phyloP scores from a whole-genome alignment of 2,797 vertebrate species.

The Acrossocheilus fasciatus region DNA sequence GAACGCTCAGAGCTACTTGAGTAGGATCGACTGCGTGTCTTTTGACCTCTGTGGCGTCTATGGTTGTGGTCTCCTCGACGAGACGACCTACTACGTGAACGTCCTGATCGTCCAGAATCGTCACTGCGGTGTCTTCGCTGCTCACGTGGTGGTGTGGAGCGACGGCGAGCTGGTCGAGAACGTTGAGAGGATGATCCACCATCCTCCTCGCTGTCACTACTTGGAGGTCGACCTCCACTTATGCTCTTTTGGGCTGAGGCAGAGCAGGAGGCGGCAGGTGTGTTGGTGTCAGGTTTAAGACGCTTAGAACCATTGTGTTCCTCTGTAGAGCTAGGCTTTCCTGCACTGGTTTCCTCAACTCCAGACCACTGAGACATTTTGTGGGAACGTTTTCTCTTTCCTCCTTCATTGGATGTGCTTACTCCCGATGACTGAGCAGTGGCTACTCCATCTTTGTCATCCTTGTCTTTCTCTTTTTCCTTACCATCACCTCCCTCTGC shows the following conservation, averaged over 20 bases:
- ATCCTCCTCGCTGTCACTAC: constrained; percentile 91
- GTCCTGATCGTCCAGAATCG: constrained; percentile 88
- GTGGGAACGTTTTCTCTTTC: constrained; percentile 82
- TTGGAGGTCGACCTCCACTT: constrained; percentile 79
- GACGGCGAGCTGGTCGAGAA: constrained; percentile 79
- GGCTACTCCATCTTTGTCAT: constrained; percentile 68
- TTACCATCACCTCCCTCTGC: constrained; percentile 69
- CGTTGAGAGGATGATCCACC: constrained; percentile 79
- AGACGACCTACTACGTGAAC: constrained; percentile 87
- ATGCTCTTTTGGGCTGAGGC: constrained; percentile 77
- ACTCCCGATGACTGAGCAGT: constrained; percentile 60
- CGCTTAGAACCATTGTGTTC: constrained; percentile 84
- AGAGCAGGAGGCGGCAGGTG: constrained; percentile 78
- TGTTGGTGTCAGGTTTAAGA: constrained; percentile 78
- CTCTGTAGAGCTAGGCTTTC: constrained; percentile 77
- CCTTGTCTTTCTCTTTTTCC: constrained; percentile 58
- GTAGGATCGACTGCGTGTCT: constrained; percentile 87
- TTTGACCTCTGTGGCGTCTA: constrained; percentile 77
- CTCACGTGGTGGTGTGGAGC: constrained; percentile 78
- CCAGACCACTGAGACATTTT: constrained; percentile 81
- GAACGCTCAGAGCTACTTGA: constrained; percentile 92
- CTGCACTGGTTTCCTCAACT: constrained; percentile 78
- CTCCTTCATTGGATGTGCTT: constrained; percentile 74
- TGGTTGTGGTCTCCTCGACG: constrained; percentile 81
- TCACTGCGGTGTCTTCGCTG: constrained; percentile 87